These are phyloP conservation scores for Gymnobelideus leadbeateri DNA, from an alignment of 2,113 vertebrate species.

Conservation along the genomic window DNA sequence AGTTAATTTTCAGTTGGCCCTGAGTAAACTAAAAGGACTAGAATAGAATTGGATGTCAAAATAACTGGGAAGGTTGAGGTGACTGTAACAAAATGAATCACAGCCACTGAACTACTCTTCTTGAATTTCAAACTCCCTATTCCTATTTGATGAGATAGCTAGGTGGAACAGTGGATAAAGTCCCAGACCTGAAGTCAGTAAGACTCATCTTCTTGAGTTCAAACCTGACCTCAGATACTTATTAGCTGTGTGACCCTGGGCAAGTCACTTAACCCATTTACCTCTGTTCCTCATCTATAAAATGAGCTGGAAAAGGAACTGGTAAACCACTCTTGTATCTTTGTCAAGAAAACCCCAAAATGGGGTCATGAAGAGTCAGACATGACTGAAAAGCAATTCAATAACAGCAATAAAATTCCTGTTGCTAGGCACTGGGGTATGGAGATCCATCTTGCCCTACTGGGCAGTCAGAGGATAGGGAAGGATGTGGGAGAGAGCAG, in stretches of 20 bases:
- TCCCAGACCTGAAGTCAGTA: neutral
- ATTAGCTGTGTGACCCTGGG: neutral
- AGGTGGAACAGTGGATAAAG: neutral
- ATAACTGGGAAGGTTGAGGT: neutral
- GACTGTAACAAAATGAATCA: conserved; percentile 9
- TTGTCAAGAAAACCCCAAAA: too few relatives aligned
- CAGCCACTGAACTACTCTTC: neutral
- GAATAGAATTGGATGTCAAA: neutral
- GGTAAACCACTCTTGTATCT: too few relatives aligned
- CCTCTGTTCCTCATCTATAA: neutral
- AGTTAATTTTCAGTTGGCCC: neutral
- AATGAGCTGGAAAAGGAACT: too few relatives aligned
- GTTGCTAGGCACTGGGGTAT: too few relatives aligned
- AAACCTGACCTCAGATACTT: neutral
- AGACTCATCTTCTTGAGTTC: neutral
- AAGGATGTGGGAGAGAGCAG: too few relatives aligned
- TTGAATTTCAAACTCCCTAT: neutral
- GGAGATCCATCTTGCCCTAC: too few relatives aligned
- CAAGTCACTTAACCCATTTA: neutral
- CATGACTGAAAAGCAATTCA: too few relatives aligned
- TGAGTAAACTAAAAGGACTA: neutral
- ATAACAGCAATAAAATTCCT: too few relatives aligned
- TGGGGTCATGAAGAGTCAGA: too few relatives aligned
- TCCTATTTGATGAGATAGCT: neutral
- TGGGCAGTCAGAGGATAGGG: too few relatives aligned